Base-by-base conservation (phyloP, 2,113 vertebrate species). In the Dasyurus viverrinus region DNA sequence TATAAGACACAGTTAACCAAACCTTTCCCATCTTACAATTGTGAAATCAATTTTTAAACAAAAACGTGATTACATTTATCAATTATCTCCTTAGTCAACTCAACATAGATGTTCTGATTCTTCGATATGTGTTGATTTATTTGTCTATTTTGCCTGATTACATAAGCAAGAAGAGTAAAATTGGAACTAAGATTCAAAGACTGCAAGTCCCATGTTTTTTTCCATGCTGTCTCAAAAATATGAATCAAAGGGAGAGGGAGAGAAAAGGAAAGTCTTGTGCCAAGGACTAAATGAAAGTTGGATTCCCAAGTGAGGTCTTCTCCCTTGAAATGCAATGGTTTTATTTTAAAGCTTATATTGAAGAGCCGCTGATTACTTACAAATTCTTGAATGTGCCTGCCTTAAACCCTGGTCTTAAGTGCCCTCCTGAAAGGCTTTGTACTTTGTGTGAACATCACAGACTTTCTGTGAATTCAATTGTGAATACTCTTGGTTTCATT, bases 401-500 rank as follows among this genome's bases (percentile, higher is more conserved):
- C 95, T 93, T 89, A 60, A 95, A n/a, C 19, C 36, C 60, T 96
- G 60, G 89, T 89, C 55, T 96, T 89, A 95, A 91, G 54, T 93
- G 52, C 52, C 89, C 93, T 94, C 76, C 93, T 96, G 91, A 96
- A 95, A 96, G 91, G 42, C 68, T 95, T 57, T 76, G 53, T 92
- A 42, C 89, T 95, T 76, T 76, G 53, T 96, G 91, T 27, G 96
- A 90, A 94, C 68, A 68, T 91, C 54, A 89, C 50, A 52, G 54
- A 25, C 57, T 68, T 68, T 68, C 30, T 96, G 54, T 53, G 91
- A 93, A 93, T 50, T 95, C 90, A 96, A 94, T 95, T 95, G 93
- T 55, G 95, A 97, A 90, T 94, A 90, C 90, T 91, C 25, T 30
- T 92, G 92, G 36, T 46, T 93, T 89, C 52, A 95, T 93, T 97